phyloP scores from a whole-genome alignment of 2,797 vertebrate species.

The Phalanger gymnotis region DNA sequence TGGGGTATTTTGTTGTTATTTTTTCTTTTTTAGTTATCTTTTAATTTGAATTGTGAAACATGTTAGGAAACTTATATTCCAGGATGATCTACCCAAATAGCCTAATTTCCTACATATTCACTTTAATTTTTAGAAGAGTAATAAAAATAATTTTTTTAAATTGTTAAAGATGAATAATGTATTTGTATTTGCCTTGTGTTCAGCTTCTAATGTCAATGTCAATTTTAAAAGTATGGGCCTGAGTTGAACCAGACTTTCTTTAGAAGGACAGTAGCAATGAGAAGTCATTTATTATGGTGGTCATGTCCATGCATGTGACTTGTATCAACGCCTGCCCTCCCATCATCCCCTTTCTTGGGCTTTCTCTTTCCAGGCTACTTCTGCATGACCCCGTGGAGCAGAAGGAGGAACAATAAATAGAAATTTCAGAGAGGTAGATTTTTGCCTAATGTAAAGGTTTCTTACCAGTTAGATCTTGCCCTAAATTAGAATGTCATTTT shows the following conservation, averaged over 20 bases:
- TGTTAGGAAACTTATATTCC: background rate
- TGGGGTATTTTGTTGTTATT: background rate
- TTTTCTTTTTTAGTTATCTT: background rate
- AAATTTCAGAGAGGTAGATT: background rate
- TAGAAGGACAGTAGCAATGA: background rate
- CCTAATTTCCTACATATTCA: background rate
- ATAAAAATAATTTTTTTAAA: background rate
- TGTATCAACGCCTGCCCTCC: background rate
- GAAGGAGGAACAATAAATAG: background rate
- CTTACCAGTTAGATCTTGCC: background rate
- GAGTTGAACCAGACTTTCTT: background rate
- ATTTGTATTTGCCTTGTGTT: background rate
- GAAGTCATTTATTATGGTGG: background rate
- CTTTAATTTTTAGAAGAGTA: background rate
- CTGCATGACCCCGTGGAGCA: background rate
- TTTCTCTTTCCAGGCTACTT: background rate
- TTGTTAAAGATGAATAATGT: background rate
- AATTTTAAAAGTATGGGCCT: background rate
- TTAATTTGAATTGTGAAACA: background rate
- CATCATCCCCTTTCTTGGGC: background rate
- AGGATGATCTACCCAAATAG: background rate
- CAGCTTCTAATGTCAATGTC: background rate
- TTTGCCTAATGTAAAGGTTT: background rate
- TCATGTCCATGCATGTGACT: background rate
- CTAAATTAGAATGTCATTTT: background rate